Conservation (phyloP, 2,888 invertebrate species). For the Globia sparganii region DNA sequence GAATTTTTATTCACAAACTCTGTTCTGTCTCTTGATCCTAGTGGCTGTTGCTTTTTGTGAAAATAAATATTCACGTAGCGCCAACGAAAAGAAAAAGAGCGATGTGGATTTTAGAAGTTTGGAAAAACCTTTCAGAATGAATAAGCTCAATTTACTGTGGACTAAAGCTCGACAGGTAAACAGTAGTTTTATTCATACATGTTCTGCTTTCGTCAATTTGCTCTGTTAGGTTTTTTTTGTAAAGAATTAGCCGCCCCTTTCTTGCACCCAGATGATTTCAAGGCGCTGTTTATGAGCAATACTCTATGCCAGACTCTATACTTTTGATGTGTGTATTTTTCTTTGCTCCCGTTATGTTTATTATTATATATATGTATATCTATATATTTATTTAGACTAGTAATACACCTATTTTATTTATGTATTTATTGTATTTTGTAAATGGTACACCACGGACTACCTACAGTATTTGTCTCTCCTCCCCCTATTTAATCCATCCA, state of each 20-base stretch:
- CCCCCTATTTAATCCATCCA: no score
- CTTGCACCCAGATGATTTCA: neutral
- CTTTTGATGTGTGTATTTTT: no score
- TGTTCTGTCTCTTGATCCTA: constrained; percentile 64
- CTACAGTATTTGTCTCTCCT: no score
- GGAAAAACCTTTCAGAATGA: constrained; percentile 96
- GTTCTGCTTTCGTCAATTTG: neutral
- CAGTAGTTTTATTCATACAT: neutral
- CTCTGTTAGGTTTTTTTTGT: neutral
- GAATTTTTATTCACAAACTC: constrained; percentile 44
- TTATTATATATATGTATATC: no score
- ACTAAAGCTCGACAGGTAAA: constrained; percentile 96
- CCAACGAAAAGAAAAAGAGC: constrained; percentile 85
- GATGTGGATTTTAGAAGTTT: constrained; percentile 92
- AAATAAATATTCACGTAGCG: constrained; percentile 93
- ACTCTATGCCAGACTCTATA: no score
- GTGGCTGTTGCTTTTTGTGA: constrained; percentile 74
- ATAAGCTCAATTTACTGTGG: constrained; percentile 97
- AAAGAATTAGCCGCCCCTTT: neutral
- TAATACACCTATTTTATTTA: no score
- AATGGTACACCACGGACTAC: no score
- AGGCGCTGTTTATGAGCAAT: neutral
- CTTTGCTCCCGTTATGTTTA: no score
- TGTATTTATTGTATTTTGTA: no score
- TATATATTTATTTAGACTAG: no score